A percentile compares a stretch with the other conserved stretches of the same genome.
These are phyloP conservation scores for Chaetorhynchus papuensis DNA, from an alignment of 2,113 vertebrate genomes.

Conservation along the genomic window DNA sequence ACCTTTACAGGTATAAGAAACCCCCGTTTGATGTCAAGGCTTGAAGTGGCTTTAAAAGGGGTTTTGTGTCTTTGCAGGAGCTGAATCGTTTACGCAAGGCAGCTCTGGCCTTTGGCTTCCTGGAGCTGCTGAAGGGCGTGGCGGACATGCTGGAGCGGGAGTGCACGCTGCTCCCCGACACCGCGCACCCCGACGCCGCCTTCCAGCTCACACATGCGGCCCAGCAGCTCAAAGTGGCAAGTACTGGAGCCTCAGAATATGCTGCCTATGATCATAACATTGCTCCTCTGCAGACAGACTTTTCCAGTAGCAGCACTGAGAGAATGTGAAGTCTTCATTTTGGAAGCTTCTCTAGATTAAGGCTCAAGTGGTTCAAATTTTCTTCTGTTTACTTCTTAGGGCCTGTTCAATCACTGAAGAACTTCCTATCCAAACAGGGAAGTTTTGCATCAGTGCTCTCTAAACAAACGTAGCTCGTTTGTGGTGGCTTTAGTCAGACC, in stretches of 20 bases:
- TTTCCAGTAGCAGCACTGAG: slow-evolving; percentile 83
- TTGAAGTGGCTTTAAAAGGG: not conserved
- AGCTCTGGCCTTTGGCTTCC: slow-evolving; percentile 92
- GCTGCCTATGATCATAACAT: slow-evolving; percentile 92
- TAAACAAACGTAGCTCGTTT: not conserved
- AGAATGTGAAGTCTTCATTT: slow-evolving; percentile 66
- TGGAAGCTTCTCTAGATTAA: not conserved
- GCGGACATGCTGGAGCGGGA: slow-evolving; percentile 94
- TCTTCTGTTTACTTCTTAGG: not conserved
- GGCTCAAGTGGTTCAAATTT: not conserved
- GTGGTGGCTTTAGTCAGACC: not conserved
- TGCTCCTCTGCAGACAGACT: slow-evolving; percentile 92
- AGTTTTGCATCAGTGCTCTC: not conserved
- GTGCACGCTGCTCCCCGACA: slow-evolving; percentile 92
- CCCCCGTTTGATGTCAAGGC: not conserved
- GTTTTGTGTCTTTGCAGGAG: slow-evolving; percentile 74
- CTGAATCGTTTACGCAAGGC: slow-evolving; percentile 93
- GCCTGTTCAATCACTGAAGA: not conserved
- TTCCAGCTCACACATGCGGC: slow-evolving; percentile 95
- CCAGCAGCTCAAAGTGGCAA: slow-evolving; percentile 92
- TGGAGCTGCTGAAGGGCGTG: slow-evolving; percentile 93
- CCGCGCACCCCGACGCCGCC: slow-evolving; percentile 90
- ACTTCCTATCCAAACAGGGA: not conserved
- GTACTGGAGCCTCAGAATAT: slow-evolving; percentile 85
- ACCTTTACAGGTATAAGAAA: not conserved